Conservation (phyloP, 2,888 invertebrate species). For the Erannis defoliaria region DNA sequence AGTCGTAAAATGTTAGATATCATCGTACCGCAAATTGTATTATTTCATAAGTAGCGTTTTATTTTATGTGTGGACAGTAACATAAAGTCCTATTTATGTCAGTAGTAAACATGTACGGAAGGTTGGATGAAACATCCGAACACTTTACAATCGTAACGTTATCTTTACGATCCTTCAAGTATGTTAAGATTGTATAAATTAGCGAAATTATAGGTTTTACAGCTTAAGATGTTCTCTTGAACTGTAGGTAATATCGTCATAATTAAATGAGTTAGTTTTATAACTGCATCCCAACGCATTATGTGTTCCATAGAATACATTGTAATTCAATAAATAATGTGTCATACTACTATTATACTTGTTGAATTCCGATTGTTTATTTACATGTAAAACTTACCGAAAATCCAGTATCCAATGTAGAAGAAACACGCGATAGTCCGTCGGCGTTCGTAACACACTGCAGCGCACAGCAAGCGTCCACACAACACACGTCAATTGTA, state of each 20-base stretch:
- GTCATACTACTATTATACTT: not conserved
- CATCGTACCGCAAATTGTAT: slow-evolving; percentile 58
- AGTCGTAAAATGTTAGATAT: slow-evolving; percentile 55
- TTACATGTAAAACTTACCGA: slow-evolving; percentile 58
- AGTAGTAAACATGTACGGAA: slow-evolving; percentile 45
- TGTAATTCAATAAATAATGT: slow-evolving; percentile 15
- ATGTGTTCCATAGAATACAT: no score
- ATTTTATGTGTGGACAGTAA: slow-evolving; percentile 53
- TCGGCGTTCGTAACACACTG: slow-evolving; percentile 64
- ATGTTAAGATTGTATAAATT: slow-evolving; percentile 9
- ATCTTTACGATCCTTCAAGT: slow-evolving; percentile 18
- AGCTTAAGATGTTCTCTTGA: slow-evolving; percentile 3
- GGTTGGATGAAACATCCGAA: slow-evolving; percentile 35
- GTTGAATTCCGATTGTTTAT: slow-evolving; percentile 21
- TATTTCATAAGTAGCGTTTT: slow-evolving; percentile 58
- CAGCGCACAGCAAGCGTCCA: slow-evolving; percentile 80
- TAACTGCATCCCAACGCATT: not conserved
- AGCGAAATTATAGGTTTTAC: slow-evolving; percentile 17
- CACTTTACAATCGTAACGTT: slow-evolving; percentile 18
- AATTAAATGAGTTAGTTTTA: slow-evolving; percentile 1
- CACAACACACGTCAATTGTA: slow-evolving; percentile 80
- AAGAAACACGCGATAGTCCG: slow-evolving; percentile 56
- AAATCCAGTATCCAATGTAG: slow-evolving; percentile 49
- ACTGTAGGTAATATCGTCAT: not conserved
- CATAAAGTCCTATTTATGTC: slow-evolving; percentile 54